Conservation (phyloP, 2,797 vertebrate genomes). For the Allochrocebus solatus region DNA sequence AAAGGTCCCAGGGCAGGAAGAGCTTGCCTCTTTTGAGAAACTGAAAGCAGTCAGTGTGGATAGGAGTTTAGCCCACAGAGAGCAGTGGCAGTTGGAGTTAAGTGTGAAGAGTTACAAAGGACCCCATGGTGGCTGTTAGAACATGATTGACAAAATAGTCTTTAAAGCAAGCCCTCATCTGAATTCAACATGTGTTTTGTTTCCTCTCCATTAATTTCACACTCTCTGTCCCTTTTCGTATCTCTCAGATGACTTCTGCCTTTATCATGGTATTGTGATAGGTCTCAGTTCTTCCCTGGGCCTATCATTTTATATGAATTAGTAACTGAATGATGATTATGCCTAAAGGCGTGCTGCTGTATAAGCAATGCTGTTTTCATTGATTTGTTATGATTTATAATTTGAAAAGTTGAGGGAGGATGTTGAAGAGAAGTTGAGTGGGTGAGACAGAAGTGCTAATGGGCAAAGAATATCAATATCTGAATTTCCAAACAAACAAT, state of each 20-base stretch:
- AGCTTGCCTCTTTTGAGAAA: neutral
- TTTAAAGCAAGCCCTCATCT: neutral
- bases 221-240: neutral
- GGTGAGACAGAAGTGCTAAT: slow-evolving; percentile 26
- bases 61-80: neutral
- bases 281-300: neutral
- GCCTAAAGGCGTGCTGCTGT: neutral
- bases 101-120: neutral
- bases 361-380: slow-evolving; percentile 17
- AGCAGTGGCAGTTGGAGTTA: fast-evolving
- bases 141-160: neutral
- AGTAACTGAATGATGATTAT: neutral
- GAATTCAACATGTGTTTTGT: neutral
- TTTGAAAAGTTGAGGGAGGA: slow-evolving; percentile 30
- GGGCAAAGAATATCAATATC: neutral
- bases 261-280: neutral
- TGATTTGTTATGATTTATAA: slow-evolving; percentile 32
- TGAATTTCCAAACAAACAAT: slow-evolving; percentile 10
- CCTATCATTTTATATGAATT: neutral
- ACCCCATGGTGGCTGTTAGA: neutral
- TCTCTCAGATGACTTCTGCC: neutral
- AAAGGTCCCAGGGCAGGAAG: neutral
- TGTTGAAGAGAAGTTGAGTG: neutral
- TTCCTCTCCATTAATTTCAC: neutral
- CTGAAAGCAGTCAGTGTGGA: neutral